Conservation (phyloP, 2,797 vertebrate species). For the Lutjanus campechanus region DNA sequence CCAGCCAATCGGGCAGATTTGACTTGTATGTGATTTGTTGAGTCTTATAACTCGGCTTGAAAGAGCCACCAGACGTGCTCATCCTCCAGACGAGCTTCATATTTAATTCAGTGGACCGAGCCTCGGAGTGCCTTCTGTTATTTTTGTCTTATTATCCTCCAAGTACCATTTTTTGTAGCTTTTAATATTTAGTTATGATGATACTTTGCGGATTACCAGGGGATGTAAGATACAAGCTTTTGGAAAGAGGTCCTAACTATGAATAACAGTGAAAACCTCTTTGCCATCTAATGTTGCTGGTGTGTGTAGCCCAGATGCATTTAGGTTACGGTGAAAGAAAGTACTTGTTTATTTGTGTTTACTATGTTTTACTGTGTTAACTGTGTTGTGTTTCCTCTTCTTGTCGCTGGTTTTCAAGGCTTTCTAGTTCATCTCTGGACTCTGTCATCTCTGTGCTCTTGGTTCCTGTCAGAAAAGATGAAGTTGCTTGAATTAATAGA, state of each 20-base stretch:
- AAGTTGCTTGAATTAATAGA: neutral
- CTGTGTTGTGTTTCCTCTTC: no score
- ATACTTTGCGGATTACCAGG: slow-evolving; percentile 19
- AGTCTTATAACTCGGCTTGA: slow-evolving; percentile 28
- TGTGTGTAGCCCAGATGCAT: neutral
- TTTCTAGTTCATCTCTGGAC: neutral
- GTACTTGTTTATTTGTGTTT: neutral
- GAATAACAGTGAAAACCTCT: neutral
- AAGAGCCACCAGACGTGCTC: slow-evolving; percentile 39
- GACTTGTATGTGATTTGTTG: slow-evolving; percentile 38
- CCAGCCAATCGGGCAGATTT: slow-evolving; percentile 13
- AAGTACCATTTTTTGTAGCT: slow-evolving; percentile 23
- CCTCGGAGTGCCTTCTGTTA: slow-evolving; percentile 50
- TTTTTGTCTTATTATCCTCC: slow-evolving; percentile 32
- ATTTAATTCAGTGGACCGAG: slow-evolving; percentile 55
- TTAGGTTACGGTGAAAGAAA: neutral
- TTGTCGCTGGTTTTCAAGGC: neutral
- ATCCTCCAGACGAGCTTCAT: slow-evolving; percentile 61
- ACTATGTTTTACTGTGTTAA: no score
- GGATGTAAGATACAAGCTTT: neutral
- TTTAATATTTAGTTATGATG: slow-evolving; percentile 32
- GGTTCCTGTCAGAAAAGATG: neutral
- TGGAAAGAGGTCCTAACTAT: neutral
- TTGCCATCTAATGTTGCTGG: neutral
- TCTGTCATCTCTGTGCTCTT: neutral